Evolutionary conservation across 2,113 vertebrate species (phyloP).

Genomic region (Picathartes gymnocephalus): DNA sequence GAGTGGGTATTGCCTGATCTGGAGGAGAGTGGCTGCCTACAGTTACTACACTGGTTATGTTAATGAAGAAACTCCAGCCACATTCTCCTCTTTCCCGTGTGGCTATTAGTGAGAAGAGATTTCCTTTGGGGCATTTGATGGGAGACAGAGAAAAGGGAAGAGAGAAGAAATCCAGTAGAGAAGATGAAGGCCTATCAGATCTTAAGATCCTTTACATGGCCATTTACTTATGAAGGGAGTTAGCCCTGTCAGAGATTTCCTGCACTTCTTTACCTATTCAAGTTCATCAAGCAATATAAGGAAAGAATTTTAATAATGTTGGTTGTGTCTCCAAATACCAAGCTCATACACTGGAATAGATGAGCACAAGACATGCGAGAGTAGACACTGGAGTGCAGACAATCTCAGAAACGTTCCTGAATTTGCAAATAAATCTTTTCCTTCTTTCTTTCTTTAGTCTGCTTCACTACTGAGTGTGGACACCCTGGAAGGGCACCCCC

Average conservation of each 20-base stretch:
- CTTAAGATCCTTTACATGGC: neutral
- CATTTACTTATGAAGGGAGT: neutral
- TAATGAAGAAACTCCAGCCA: neutral
- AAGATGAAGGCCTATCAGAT: neutral
- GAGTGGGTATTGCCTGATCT: neutral
- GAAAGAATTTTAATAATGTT: neutral
- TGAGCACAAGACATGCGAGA: neutral
- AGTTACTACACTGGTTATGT: neutral
- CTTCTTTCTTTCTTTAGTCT: neutral
- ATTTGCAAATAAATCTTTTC: neutral
- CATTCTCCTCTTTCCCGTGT: neutral
- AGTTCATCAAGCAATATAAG: neutral
- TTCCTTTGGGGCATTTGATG: neutral
- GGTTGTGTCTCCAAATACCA: neutral
- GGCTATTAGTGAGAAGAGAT: neutral
- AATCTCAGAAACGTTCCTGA: neutral
- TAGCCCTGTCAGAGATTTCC: neutral
- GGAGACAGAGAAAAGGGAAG: neutral
- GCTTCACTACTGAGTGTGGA: neutral
- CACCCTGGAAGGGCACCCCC: too few species aligned
- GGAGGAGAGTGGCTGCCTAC: neutral
- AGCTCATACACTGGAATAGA: neutral
- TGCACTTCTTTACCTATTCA: neutral
- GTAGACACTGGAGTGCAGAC: accelerated
- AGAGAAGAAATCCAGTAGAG: neutral